phyloP scores from a whole-genome alignment of 2,113 vertebrate genomes.

The Asarcornis scutulata region DNA sequence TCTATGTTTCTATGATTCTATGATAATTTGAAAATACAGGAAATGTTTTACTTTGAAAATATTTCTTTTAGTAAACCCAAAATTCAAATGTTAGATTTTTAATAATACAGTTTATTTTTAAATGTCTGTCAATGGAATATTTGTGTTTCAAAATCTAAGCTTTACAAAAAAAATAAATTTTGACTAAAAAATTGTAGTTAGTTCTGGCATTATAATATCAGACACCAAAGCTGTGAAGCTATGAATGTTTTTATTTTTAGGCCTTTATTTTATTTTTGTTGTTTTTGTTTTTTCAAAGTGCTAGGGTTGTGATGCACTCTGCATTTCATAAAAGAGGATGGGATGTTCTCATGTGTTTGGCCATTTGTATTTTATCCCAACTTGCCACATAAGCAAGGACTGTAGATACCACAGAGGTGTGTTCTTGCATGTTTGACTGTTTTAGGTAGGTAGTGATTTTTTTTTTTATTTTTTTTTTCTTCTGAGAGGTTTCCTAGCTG shows the following conservation, averaged over 20 bases:
- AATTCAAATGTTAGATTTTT: not conserved
- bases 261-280: not conserved
- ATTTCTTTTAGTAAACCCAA: not conserved
- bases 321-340: not conserved
- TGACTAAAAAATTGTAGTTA: not conserved
- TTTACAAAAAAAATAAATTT: not conserved
- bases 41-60: not conserved
- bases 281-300: not conserved
- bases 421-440: not conserved
- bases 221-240: not conserved
- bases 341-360: not conserved
- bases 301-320: not conserved
- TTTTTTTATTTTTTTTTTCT: not conserved
- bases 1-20: too few relatives aligned
- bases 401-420: accelerated
- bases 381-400: not conserved
- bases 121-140: not conserved
- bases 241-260: not conserved
- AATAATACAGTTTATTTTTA: not conserved
- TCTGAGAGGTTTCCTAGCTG: not conserved
- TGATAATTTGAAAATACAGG: not conserved
- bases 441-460: not conserved
- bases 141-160: not conserved
- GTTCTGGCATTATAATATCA: not conserved
- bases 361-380: not conserved